These are phyloP conservation scores for Polydrusus tereticollis DNA, from an alignment of 2,888 invertebrate species.

Conservation along the genomic window DNA sequence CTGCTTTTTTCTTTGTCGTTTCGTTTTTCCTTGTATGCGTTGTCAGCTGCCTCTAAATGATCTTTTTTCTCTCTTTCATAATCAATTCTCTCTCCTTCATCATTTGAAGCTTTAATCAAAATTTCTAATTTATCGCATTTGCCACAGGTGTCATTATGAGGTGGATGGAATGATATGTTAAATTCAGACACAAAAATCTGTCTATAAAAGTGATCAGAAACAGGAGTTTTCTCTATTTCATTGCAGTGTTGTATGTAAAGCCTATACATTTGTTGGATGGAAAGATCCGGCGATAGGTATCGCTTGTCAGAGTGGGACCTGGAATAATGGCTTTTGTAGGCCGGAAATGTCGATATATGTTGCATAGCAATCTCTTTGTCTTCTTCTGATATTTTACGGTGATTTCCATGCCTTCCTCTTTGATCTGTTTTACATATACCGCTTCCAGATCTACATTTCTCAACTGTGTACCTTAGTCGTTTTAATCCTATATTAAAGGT, in stretches of 20 bases:
- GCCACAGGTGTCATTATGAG: conserved; percentile 25
- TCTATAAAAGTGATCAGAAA: conserved; percentile 1
- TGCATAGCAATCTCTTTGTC: not conserved
- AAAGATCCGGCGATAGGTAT: conserved; percentile 13
- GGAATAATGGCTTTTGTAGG: conserved; percentile 29
- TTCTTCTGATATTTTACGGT: conserved; percentile 11
- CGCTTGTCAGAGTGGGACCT: conserved; percentile 23
- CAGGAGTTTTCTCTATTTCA: not conserved
- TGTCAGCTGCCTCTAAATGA: conserved; percentile 12
- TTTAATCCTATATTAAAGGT: not conserved
- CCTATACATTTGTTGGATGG: conserved; percentile 20
- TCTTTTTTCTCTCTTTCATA: not conserved
- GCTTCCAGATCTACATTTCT: conserved; percentile 1
- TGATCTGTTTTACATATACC: conserved; percentile 16
- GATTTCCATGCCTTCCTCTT: conserved; percentile 25
- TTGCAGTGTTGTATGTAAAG: conserved; percentile 19
- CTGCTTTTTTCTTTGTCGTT: conserved; percentile 14
- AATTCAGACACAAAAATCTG: conserved; percentile 21
- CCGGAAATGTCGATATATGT: conserved; percentile 21
- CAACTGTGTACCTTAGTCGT: not conserved
- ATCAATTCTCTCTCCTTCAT: not conserved
- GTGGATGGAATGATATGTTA: conserved; percentile 28
- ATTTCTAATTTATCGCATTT: conserved; percentile 27
- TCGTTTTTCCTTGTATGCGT: conserved; percentile 6
- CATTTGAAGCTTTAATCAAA: conserved; percentile 13